Base-by-base conservation (phyloP, 2,113 vertebrate genomes). In the Pterocles burchelli region DNA sequence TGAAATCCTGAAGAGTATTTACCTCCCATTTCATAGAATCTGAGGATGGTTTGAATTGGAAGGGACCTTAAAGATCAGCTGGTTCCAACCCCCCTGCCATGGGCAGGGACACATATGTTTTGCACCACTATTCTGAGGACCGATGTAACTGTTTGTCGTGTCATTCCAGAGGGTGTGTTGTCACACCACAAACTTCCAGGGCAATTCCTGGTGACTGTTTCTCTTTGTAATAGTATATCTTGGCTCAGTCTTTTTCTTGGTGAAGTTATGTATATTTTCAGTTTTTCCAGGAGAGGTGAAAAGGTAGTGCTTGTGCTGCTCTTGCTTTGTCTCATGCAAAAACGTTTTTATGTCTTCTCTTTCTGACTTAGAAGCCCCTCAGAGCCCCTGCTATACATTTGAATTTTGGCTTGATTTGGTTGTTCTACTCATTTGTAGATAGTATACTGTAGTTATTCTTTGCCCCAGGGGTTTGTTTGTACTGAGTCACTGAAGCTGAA, bases 401-500 rank as follows among this genome's bases (percentile, higher is more conserved):
- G 88, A 86, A 91, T 93, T 93, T 90, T 76, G 77, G 49, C 85
- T 94, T 95, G 52, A 82, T 77, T 87, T 82, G 45, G 81, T 82
- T 95, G 54, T 85, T 93, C 67, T 88, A 34, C 12, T 94, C 41
- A 88, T 88, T 83, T 93, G 55, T 59, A 93, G 85, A 70, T 20
- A 70, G 59, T 77, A 22, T n/a, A 51, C 58, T 74, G 46, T 65
- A 88, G 94, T 93, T 90, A 77, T 86, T 80, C 72, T 88, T 93
- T 94, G 75, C 82, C 85, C 78, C 63, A 59, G 79, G 88, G 85
- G 6, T 71, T 85, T 71, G 75, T 91, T 96, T 93, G 72, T 95
- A 88, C 61, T 51, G 79, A 96, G 63, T 83, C 85, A 80, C 63
- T 93, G 92, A 90, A 93, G 94, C 78, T 93, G 94, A 94, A 90